phyloP scores from a whole-genome alignment of 2,888 invertebrate genomes.

The Deroplatys truncata region DNA sequence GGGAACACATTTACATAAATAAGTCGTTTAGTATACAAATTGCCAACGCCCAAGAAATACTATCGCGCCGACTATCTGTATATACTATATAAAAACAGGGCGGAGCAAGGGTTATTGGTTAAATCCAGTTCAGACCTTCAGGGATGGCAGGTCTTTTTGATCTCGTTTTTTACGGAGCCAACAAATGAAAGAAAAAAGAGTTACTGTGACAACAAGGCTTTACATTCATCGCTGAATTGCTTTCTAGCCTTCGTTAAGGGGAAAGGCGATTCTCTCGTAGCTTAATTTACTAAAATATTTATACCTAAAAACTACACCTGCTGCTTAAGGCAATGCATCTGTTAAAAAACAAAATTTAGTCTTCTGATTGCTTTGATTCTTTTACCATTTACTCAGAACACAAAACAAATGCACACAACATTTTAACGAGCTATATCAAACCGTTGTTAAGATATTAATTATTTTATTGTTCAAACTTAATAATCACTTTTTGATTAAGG shows the following conservation, averaged over 20 bases:
- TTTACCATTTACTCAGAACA: too few relatives aligned
- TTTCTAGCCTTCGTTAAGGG: not conserved
- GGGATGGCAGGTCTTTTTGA: not conserved
- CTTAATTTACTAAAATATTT: too few relatives aligned
- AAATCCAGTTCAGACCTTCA: not conserved
- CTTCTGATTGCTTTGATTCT: too few relatives aligned
- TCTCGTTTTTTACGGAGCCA: not conserved
- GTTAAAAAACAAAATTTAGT: too few relatives aligned
- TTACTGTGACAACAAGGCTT: not conserved
- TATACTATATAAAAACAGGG: not conserved
- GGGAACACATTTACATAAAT: slow-evolving; percentile 3
- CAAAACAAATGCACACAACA: too few relatives aligned
- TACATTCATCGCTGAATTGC: not conserved
- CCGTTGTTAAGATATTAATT: too few relatives aligned
- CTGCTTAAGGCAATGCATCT: too few relatives aligned
- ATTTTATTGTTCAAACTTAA: too few relatives aligned
- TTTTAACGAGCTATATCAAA: too few relatives aligned
- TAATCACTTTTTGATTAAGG: too few relatives aligned
- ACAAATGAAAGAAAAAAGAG: not conserved
- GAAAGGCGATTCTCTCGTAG: too few relatives aligned
- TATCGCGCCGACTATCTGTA: not conserved
- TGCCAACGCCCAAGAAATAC: slow-evolving; percentile 10
- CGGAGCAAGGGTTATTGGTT: not conserved
- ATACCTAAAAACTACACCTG: too few relatives aligned
- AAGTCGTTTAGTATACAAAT: slow-evolving; percentile 11